Evolutionary conservation across 2,113 vertebrate species (phyloP).

Genomic region (Gasterosteus aculeatus): DNA sequence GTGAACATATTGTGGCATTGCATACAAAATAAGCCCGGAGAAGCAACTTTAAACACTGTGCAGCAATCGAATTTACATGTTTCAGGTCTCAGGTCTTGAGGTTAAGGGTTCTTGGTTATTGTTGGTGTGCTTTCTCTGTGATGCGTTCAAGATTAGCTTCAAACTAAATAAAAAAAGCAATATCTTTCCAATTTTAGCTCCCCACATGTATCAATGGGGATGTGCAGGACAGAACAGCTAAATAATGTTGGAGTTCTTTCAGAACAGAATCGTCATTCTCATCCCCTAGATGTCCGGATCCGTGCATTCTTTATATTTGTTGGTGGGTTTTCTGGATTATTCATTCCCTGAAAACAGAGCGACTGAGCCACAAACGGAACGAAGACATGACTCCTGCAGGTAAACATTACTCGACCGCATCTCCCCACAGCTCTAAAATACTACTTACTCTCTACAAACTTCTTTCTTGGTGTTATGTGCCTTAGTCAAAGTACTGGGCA

Average conservation of each 20-base stretch:
- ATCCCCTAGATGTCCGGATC: background rate
- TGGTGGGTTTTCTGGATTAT: background rate
- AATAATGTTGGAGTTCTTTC: background rate
- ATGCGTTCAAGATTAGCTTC: background rate
- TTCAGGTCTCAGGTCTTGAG: background rate
- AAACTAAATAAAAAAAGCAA: background rate
- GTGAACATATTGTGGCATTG: constrained; percentile 28
- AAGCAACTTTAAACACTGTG: background rate
- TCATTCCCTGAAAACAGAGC: background rate
- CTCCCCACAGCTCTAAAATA: background rate
- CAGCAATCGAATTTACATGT: constrained; percentile 3
- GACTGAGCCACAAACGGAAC: background rate
- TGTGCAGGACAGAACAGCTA: constrained; percentile 1
- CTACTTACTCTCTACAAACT: background rate
- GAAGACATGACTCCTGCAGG: background rate
- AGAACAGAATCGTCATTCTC: background rate
- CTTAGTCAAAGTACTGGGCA: background rate
- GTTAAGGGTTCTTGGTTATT: background rate
- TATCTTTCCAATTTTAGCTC: background rate
- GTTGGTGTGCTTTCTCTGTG: background rate
- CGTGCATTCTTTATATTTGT: background rate
- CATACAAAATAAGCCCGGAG: constrained; percentile 28
- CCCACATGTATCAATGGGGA: background rate
- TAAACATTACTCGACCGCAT: background rate
- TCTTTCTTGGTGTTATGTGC: background rate